Base-by-base conservation (phyloP, 2,888 invertebrate genomes). In the Busseola fusca region DNA sequence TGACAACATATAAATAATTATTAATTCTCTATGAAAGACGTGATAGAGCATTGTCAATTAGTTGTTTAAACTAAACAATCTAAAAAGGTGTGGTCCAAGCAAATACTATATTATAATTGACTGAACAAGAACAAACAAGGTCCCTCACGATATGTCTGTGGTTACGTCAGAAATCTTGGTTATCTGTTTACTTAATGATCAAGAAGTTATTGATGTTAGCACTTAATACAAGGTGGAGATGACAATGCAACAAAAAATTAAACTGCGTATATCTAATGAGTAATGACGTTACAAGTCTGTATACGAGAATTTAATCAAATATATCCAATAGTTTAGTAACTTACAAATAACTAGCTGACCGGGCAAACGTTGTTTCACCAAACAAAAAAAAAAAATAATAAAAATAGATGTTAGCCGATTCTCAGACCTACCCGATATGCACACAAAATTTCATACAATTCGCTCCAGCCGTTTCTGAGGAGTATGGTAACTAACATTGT, bases 31-130 rank as follows among this genome's bases (percentile, higher is more conserved):
- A 21, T 27, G 10, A 45, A 27, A 63, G 5, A 52, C 50, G 72
- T 72, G 48, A 57, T 64, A 71, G 30, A 57, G 25, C 63, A 56
- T 21, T 21, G 27, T 27, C 59, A 45, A 74, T 64, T 70, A 54
- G 21, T 60, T n/a, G 6, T 67, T 40, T 52, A 72, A 56, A 30
- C 3, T 45, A 56, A 37, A 45, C 34, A 58, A n/a, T 14, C 16
- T 56, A 69, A 54, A 6, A 34, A 74, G 67, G 74, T 74, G 48
- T 60, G 74, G 67, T 57, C 60, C 18, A 60, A 21, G 5, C 21
- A 56, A 34, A 45, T 50, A 56, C 18, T 60, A 52, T 54, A 67
- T 63, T 54, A 67, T 63, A 48, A 48, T 56, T 54, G 40, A 48
- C 14, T 52, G 37, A 40, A 72, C 59, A 52, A 45, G 59, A 18